Percentiles rank a stretch among this genome's conserved stretches.
Evolutionary conservation across 2,797 vertebrate species (phyloP).

Genomic region (Cyprinella venusta): DNA sequence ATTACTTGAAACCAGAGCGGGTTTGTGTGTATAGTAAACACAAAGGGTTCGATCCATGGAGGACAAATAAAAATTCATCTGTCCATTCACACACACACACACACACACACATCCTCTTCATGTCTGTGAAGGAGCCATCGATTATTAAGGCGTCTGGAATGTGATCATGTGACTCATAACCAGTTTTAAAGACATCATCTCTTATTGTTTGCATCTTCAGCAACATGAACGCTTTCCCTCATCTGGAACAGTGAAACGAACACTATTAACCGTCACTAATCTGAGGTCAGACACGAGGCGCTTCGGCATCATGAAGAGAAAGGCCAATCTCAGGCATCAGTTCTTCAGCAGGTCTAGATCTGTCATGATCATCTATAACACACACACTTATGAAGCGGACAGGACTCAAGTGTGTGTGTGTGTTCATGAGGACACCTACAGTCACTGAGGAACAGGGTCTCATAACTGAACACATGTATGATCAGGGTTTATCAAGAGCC

Average conservation of each 20-base stretch:
- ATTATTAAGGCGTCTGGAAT: slow-evolving; percentile 50
- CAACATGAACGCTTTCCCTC: neutral
- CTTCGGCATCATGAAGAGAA: neutral
- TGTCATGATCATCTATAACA: neutral
- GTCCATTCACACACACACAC: neutral
- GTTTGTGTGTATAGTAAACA: neutral
- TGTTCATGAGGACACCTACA: neutral
- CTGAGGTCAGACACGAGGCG: neutral
- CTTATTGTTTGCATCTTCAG: neutral
- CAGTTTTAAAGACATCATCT: neutral
- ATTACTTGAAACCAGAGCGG: slow-evolving; percentile 9
- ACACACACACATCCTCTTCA: too few relatives aligned
- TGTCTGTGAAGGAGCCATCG: slow-evolving; percentile 47
- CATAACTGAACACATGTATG: too few relatives aligned
- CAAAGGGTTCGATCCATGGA: neutral
- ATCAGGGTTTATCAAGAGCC: too few relatives aligned
- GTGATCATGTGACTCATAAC: slow-evolving; percentile 38
- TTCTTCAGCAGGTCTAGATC: neutral
- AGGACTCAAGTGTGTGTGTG: neutral
- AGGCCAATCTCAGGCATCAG: neutral
- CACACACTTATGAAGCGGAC: neutral
- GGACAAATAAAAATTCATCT: neutral
- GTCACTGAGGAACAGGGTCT: neutral
- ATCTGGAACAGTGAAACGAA: neutral
- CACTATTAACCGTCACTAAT: neutral